Evolutionary conservation across 2,888 invertebrate genomes (phyloP).

Genomic region (Machimus atricapillus): DNA sequence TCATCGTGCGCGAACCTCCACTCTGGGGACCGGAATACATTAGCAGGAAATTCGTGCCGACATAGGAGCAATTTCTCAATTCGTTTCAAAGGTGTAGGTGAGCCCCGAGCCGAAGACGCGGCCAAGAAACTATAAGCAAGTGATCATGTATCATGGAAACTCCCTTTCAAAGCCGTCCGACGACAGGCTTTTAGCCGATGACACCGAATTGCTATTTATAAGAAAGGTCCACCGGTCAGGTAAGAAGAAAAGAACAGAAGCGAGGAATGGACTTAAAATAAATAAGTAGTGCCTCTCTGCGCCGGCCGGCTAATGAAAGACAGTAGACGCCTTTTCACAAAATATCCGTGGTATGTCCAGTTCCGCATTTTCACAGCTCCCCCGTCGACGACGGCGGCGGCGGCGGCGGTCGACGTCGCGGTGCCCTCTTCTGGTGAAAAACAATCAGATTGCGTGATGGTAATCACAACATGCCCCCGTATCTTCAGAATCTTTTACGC

Average conservation of each 20-base stretch:
- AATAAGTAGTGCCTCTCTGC: not conserved
- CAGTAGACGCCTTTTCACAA: not conserved
- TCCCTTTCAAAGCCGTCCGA: constrained; percentile 46
- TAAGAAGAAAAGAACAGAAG: constrained; percentile 11
- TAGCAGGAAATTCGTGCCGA: not conserved
- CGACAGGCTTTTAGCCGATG: constrained; percentile 62
- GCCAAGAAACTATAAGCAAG: not conserved
- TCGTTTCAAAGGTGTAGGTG: not conserved
- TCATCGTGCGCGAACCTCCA: not conserved
- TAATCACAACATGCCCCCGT: constrained; percentile 9
- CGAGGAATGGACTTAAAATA: not conserved
- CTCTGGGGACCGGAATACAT: not conserved
- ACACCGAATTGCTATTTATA: constrained; percentile 62
- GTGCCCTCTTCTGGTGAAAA: not conserved
- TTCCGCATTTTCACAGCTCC: not conserved
- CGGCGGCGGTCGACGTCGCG: not conserved
- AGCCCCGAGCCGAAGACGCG: not conserved
- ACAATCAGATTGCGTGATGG: constrained; percentile 27
- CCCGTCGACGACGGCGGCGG: not conserved
- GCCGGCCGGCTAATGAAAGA: not conserved
- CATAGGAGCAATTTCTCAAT: not conserved
- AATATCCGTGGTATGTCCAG: not conserved
- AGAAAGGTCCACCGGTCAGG: not conserved
- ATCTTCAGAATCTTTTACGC: constrained; percentile 21
- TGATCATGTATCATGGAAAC: constrained; percentile 46